Base-by-base conservation (phyloP, 2,888 invertebrate species). In the Archaeoteleia sp. region DNA sequence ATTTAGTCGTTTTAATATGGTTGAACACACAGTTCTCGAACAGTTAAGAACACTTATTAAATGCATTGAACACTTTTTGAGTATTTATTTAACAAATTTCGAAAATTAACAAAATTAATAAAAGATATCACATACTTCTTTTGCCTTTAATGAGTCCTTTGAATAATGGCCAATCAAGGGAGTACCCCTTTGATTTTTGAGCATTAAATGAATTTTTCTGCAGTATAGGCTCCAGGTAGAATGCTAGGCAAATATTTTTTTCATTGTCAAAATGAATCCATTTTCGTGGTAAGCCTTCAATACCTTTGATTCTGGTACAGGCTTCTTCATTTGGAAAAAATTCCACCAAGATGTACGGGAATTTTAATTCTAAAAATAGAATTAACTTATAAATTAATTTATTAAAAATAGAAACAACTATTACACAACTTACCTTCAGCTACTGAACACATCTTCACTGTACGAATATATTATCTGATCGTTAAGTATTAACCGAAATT, bases 141-240 rank as follows among this genome's bases (percentile, higher is more conserved):
- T 10, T 40, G 20, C 40, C 40, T 40, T 40, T 40, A 10, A 40
- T 40, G 4, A 10, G 1, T 1, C 20, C 23, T n/a, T 17, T 7
- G 23, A 6, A 37, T 13, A 37, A n/a, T 15, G 23, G 23, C 40
- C 40, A 40, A 7, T 40, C 40, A 8, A 40, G 10, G 14, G 1
- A 2, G 23, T 9, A 40, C 2, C 3, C 1, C 10, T 9, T 23
- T 23, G 4, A 23, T 40, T 40, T 17, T 40, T 40, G 10, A 40
- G 20, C 40, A 40, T 40, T 1, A 12, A 3, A 5, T 40, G 40
- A 10, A 40, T 40, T 40, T 40, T 40, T 40, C 23, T 15, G 8
- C 10, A 23, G 9, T 23, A 17, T 40, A 23, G 1, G 40, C 5
- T 14, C 23, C 6, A 23, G 40, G 23, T 10, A 40, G 23, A 40